These are phyloP conservation scores for Ptilodon capucinus DNA, from an alignment of 2,888 invertebrate genomes.

Conservation along the genomic window DNA sequence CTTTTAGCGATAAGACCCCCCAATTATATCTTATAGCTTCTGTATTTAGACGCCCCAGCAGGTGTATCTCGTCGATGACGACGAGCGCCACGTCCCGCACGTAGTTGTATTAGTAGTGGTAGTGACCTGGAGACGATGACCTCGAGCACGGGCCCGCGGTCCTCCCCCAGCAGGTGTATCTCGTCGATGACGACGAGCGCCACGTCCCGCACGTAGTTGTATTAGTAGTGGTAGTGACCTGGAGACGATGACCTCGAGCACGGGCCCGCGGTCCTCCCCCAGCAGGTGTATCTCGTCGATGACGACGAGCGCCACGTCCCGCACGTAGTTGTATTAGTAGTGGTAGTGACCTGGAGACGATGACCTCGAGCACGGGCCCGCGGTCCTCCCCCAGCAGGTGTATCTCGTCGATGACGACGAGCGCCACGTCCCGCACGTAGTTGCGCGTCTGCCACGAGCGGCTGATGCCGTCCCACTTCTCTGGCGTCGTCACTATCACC, in stretches of 20 bases:
- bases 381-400: conserved; percentile 96
- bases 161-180: too few species aligned
- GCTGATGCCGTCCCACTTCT: conserved; percentile 99
- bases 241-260: conserved; percentile 98
- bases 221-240: too few species aligned
- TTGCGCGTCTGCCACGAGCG: conserved; percentile 98
- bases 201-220: too few species aligned
- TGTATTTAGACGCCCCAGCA: too few species aligned
- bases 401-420: conserved; percentile 99
- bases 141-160: conserved; percentile 95
- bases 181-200: too few species aligned
- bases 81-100: too few species aligned
- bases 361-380: conserved; percentile 96
- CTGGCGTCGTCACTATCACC: conserved; percentile 99
- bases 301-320: conserved; percentile 94
- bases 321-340: conserved; percentile 96
- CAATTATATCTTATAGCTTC: too few species aligned
- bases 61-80: too few species aligned
- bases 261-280: conserved; percentile 94
- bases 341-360: conserved; percentile 89
- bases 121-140: conserved; percentile 95
- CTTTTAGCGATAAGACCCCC: too few species aligned
- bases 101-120: too few species aligned
- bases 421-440: conserved; percentile 94
- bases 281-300: conserved; percentile 99